Evolutionary conservation across 2,113 vertebrate genomes (phyloP).

Genomic region (Mesocricetus auratus): DNA sequence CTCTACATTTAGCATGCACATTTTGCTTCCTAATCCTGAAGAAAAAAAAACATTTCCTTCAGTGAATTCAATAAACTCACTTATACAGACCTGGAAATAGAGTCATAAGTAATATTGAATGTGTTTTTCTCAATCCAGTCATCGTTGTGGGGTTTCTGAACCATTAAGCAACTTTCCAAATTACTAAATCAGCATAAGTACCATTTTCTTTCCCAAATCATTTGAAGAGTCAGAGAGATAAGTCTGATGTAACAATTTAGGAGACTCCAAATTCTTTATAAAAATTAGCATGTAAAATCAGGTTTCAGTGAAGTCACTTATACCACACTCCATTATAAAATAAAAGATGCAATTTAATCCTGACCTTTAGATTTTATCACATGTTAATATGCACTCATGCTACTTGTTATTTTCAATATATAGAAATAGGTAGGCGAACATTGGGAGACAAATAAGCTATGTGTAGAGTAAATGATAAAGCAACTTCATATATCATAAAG

Average conservation of each 20-base stretch:
- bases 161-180: slow-evolving; percentile 79
- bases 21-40: slow-evolving; percentile 61
- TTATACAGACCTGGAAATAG: slow-evolving; percentile 72
- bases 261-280: slow-evolving; percentile 55
- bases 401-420: not conserved
- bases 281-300: slow-evolving; percentile 8
- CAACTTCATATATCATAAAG: not conserved
- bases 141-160: slow-evolving; percentile 68
- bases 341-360: not conserved
- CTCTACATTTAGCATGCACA: not conserved
- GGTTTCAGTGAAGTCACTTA: slow-evolving; percentile 2
- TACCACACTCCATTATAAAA: slow-evolving; percentile 41
- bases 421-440: not conserved
- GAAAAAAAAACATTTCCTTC: slow-evolving; percentile 68
- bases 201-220: slow-evolving; percentile 52
- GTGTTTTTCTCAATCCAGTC: slow-evolving; percentile 70
- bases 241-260: slow-evolving; percentile 37
- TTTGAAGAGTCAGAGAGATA: slow-evolving; percentile 32
- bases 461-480: not conserved
- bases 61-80: slow-evolving; percentile 72
- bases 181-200: slow-evolving; percentile 62
- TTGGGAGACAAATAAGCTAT: not conserved
- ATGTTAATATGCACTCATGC: not conserved
- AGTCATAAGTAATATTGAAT: slow-evolving; percentile 80
- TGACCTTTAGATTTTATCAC: slow-evolving; percentile 24